Evolutionary conservation across 2,113 vertebrate genomes (phyloP), one percentile per base, ranked within the genome.

Genomic region (Pandion haliaetus): DNA sequence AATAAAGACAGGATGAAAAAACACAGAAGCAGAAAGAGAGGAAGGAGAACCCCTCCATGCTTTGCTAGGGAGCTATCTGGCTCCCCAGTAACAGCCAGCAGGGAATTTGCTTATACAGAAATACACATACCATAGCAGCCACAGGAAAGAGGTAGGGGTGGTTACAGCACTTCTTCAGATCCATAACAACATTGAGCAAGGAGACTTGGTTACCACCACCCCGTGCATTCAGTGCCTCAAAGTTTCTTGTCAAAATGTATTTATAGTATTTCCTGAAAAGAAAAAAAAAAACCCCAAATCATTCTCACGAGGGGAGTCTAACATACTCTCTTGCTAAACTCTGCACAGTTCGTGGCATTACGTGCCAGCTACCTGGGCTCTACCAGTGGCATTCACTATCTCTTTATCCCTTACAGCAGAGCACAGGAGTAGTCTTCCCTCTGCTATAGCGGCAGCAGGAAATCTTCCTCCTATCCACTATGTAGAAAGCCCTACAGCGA

Each of bases 161-260:
- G 94, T 99, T 99, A 97, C 99, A 99, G 97, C 99, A 99, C 96
- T 99, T 99, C 97, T 99, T 99, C 74, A 99, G 98, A 97, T 99
- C 99, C 99, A 99, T 99, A 94, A 99, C 99, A 93, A 99, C 99
- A 20, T 99, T 99, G 45, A 99, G 98, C 86, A 99, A 97, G 50
- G 99, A 99, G 17, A 99, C 99, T 96, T 99, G 99, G 98, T 99
- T 99, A 91, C 99, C 99, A 69, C 99, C 99, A 67, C 99, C 99
- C 12, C 99, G 99, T 62, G 99, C 99, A 97, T 99, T 99, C 96
- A 99, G 98, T 18, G 99, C 99, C 79, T 99, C 99, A 55, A 99
- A 99, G 97, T 99, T 99, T 50, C 99, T 98, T 10, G 99, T 99
- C 71, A 99, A 98, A 92, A 99, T 99, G 62, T 99, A 99, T 96